Evolutionary conservation across 2,797 vertebrate genomes (phyloP).

Genomic region (Glyptemys insculpta): DNA sequence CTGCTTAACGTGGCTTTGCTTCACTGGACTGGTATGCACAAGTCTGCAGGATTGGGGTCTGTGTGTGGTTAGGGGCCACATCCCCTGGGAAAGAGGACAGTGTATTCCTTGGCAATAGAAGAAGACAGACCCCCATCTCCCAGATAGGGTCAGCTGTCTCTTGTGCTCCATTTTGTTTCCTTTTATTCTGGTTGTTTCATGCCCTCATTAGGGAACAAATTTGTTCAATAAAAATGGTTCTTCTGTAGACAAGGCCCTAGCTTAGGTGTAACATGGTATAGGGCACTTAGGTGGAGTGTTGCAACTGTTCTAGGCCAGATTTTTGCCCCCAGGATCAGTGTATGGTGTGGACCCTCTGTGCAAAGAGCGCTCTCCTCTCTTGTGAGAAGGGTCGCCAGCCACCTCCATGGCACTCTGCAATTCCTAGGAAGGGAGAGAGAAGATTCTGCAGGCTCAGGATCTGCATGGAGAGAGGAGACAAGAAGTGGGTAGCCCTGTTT

Average conservation of each 20-base stretch:
- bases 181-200: background rate
- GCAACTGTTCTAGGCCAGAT: background rate
- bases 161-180: background rate
- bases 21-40: background rate
- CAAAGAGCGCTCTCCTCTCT: background rate
- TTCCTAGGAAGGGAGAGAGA: no score
- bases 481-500: accelerated
- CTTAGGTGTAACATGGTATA: background rate
- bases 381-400: background rate
- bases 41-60: background rate
- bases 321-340: accelerated
- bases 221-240: background rate
- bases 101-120: background rate
- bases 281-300: background rate
- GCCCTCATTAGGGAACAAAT: background rate
- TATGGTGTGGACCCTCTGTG: accelerated
- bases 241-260: background rate
- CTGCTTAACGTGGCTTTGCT: background rate
- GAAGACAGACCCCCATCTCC: background rate
- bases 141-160: background rate
- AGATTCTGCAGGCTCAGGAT: background rate
- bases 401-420: background rate
- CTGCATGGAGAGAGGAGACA: background rate
- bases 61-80: background rate
- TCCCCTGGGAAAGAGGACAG: background rate